phyloP scores from a whole-genome alignment of 1,140 invertebrate genomes.

The Uloborus diversus region DNA sequence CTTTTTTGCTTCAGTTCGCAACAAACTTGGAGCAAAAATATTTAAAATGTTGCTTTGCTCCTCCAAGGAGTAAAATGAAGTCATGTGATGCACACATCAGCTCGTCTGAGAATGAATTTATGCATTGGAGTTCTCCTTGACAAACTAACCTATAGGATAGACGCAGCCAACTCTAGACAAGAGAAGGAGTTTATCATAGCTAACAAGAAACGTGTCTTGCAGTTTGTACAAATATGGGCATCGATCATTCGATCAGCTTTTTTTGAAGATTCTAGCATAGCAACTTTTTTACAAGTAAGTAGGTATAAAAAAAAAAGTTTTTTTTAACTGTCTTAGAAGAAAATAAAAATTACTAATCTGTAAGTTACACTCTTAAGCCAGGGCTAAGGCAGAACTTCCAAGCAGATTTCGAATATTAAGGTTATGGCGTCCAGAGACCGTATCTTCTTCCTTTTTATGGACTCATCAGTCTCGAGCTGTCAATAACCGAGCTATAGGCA shows the following conservation, averaged over 20 bases:
- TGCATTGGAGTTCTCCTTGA: constrained; percentile 34
- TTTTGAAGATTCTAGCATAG: constrained; percentile 76
- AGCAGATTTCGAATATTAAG: no score
- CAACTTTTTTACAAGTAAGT: constrained; percentile 75
- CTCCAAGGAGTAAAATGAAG: no score
- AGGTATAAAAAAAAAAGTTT: neutral
- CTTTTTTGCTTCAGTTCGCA: no score
- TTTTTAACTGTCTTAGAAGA: neutral
- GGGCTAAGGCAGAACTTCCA: no score
- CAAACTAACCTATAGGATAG: constrained; percentile 70
- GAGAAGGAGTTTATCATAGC: constrained; percentile 78
- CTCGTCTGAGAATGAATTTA: no score
- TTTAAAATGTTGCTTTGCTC: no score
- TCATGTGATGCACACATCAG: no score
- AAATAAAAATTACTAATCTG: neutral
- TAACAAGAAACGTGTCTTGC: constrained; percentile 79
- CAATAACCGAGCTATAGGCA: no score
- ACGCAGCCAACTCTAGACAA: constrained; percentile 68
- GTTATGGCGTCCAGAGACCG: no score
- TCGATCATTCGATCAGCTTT: constrained; percentile 77
- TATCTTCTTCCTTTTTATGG: no score
- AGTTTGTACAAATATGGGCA: constrained; percentile 83
- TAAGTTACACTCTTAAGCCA: neutral
- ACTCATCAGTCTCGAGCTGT: no score
- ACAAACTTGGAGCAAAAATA: no score